phyloP scores from a whole-genome alignment of 2,888 invertebrate species.

The Leptodirus hochenwartii region DNA sequence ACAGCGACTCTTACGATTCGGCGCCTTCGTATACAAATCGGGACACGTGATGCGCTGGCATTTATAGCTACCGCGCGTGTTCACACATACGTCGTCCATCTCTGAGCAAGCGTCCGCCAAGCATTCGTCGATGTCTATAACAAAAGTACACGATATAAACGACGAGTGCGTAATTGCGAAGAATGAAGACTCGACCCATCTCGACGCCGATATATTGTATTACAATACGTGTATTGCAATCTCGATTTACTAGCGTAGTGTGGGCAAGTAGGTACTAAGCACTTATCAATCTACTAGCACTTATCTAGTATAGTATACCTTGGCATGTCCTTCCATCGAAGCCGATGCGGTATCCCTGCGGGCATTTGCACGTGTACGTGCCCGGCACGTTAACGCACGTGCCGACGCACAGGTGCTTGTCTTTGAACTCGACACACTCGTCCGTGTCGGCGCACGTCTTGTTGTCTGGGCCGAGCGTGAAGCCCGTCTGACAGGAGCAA shows the following conservation, averaged over 20 bases:
- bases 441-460: constrained; percentile 64
- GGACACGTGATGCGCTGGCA: constrained; percentile 81
- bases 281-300: too few relatives aligned
- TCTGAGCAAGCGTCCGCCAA: constrained; percentile 31
- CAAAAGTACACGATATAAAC: too few relatives aligned
- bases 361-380: constrained; percentile 66
- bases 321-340: constrained; percentile 64
- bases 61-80: constrained; percentile 73
- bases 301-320: constrained; percentile 34
- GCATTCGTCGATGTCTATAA: constrained; percentile 58
- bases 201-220: too few relatives aligned
- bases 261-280: too few relatives aligned
- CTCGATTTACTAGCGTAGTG: too few relatives aligned
- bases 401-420: constrained; percentile 53
- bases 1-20: constrained; percentile 16
- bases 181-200: too few relatives aligned
- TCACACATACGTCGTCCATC: constrained; percentile 69
- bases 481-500: constrained; percentile 77
- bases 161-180: too few relatives aligned
- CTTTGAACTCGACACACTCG: constrained; percentile 64
- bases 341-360: constrained; percentile 57
- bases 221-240: too few relatives aligned
- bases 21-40: neutral
- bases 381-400: constrained; percentile 75
- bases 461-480: constrained; percentile 53